Percentiles rank a stretch among this genome's conserved stretches.
phyloP scores from a whole-genome alignment of 2,113 vertebrate species.

The Oreochromis tanganicae region DNA sequence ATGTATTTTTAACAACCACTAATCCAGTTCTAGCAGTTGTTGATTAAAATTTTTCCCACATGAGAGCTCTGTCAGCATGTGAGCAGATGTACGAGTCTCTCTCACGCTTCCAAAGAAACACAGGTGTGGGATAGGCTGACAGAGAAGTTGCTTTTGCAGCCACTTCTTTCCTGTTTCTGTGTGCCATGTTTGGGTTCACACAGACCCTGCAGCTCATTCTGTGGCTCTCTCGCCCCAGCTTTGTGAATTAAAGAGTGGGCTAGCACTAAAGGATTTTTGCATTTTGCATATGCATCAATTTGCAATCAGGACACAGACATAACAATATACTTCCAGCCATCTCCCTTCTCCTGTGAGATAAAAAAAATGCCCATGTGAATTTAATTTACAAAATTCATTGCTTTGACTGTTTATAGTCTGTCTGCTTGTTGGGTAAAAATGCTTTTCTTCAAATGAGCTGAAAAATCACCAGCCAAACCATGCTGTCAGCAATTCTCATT shows the following conservation, averaged over 20 bases:
- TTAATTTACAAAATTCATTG: not conserved
- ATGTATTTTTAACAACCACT: not conserved
- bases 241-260: not conserved
- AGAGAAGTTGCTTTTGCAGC: constrained; percentile 20
- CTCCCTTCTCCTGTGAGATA: not conserved
- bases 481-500: not conserved
- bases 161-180: constrained; percentile 1
- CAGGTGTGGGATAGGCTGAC: constrained; percentile 26
- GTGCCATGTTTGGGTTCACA: constrained; percentile 24
- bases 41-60: not conserved
- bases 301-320: constrained; percentile 40
- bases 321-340: constrained; percentile 14
- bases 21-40: not conserved
- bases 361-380: not conserved
- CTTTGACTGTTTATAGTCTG: not conserved
- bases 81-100: not conserved
- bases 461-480: not conserved
- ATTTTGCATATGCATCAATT: not conserved
- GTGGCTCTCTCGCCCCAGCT: constrained; percentile 10
- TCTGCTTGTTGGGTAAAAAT: not conserved
- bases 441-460: not conserved
- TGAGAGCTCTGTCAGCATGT: not conserved
- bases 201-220: constrained; percentile 3
- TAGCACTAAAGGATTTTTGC: not conserved
- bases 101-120: constrained; percentile 2